A percentile compares a stretch with the other conserved stretches of the same genome.
phyloP scores from a whole-genome alignment of 1,140 invertebrate genomes.

The Conopomorpha cramerella region DNA sequence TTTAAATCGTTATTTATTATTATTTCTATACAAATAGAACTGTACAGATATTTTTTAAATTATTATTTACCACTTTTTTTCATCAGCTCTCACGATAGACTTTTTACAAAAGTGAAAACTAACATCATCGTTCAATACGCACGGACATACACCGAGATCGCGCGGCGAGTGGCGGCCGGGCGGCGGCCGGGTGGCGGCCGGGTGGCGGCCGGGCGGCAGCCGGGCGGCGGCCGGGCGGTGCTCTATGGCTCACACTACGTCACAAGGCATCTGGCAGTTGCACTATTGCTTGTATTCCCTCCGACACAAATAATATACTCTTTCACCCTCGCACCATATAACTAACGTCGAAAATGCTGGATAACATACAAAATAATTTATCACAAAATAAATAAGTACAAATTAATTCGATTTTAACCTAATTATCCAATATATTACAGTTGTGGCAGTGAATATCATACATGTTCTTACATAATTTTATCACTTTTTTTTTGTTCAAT shows the following conservation, averaged over 20 bases:
- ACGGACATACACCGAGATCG: constrained; percentile 42
- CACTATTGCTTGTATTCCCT: too few relatives aligned
- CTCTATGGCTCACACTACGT: too few relatives aligned
- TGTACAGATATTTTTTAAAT: constrained; percentile 63
- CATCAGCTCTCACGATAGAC: constrained; percentile 54
- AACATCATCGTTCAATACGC: constrained; percentile 54
- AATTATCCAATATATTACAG: constrained; percentile 18
- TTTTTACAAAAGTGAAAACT: constrained; percentile 64
- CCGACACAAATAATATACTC: constrained; percentile 11
- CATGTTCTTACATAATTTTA: constrained; percentile 19
- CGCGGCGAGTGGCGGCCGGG: constrained; percentile 12
- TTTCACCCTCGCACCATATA: constrained; percentile 9
- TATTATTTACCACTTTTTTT: constrained; percentile 57
- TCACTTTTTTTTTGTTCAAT: constrained; percentile 27
- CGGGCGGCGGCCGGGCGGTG: constrained; percentile 4
- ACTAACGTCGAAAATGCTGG: background rate
- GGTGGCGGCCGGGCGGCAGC: constrained; percentile 7
- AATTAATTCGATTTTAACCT: constrained; percentile 13
- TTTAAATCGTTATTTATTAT: constrained; percentile 60
- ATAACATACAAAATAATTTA: constrained; percentile 8
- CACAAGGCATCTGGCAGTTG: too few relatives aligned
- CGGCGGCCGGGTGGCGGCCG: constrained; percentile 7
- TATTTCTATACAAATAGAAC: constrained; percentile 64
- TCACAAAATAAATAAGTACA: constrained; percentile 29
- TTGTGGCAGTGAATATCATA: constrained; percentile 33